Percentiles rank a stretch among this genome's conserved stretches.
Conservation (phyloP, 2,113 vertebrate genomes). For the Podarcis raffonei region DNA sequence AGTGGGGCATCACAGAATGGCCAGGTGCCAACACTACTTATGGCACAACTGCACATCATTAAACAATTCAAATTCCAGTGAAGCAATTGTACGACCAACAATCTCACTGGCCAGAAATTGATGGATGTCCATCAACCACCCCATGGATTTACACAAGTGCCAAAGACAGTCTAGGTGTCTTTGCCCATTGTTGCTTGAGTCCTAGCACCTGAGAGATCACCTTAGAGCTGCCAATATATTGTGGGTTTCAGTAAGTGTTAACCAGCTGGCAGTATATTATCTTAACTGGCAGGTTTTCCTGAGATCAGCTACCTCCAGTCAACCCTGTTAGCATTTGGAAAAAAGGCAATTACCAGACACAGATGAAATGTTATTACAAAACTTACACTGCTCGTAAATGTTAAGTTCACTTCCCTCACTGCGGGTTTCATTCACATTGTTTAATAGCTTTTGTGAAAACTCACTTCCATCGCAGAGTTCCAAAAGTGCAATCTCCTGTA, state of each 20-base stretch:
- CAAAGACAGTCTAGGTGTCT: not conserved
- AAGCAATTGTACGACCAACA: not conserved
- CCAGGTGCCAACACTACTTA: not conserved
- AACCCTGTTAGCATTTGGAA: too few relatives aligned
- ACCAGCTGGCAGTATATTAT: not conserved
- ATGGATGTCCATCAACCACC: not conserved
- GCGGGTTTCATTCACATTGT: not conserved
- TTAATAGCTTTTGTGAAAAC: not conserved
- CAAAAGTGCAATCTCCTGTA: constrained; percentile 6
- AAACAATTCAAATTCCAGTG: not conserved
- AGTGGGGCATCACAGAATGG: not conserved
- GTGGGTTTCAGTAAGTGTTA: not conserved
- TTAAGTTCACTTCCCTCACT: not conserved
- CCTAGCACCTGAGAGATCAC: not conserved
- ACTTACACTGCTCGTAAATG: not conserved
- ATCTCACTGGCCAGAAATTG: not conserved
- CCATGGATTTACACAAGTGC: not conserved
- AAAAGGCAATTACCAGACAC: not conserved
- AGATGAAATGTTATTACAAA: constrained; percentile 58
- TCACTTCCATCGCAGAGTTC: not conserved
- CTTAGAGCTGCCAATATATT: not conserved
- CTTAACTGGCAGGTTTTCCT: not conserved
- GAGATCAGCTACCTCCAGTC: not conserved
- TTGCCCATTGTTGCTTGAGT: not conserved
- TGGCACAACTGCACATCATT: not conserved